phyloP scores from a whole-genome alignment of 2,797 vertebrate genomes.

The Forpus xanthops region DNA sequence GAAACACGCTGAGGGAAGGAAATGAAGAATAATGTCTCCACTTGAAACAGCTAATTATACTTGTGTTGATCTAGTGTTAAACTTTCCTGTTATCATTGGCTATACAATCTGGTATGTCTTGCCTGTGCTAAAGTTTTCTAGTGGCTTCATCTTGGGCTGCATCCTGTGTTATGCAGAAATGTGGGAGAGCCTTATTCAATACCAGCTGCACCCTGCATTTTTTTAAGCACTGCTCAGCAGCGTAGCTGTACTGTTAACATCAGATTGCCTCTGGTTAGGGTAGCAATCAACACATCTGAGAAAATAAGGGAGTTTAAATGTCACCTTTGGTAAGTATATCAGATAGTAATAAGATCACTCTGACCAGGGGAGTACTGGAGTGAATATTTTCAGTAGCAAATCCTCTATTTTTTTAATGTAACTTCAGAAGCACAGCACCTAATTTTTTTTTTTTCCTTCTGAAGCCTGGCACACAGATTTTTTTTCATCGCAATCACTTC shows the following conservation, averaged over 20 bases:
- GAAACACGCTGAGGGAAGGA: slow-evolving; percentile 44
- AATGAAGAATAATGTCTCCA: slow-evolving; percentile 57
- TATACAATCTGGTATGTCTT: neutral
- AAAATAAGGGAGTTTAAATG: neutral
- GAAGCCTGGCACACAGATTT: neutral
- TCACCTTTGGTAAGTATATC: neutral
- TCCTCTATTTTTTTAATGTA: neutral
- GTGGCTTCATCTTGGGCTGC: neutral
- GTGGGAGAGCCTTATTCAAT: neutral
- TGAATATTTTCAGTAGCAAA: neutral
- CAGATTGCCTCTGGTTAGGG: neutral
- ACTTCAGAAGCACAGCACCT: neutral
- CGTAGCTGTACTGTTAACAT: neutral
- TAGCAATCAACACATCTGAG: neutral
- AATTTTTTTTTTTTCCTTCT: neutral
- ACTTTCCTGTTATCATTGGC: slow-evolving; percentile 58
- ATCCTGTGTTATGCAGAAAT: neutral
- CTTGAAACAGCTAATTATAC: slow-evolving; percentile 53
- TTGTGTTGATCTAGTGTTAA: slow-evolving; percentile 49
- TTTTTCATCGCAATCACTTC: neutral
- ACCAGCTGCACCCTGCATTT: neutral
- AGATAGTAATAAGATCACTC: neutral
- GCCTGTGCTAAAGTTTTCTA: neutral
- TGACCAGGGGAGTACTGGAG: neutral
- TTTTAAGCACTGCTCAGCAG: neutral